Conservation (phyloP, 2,113 vertebrate genomes). For the Orientallactaga bullata region DNA sequence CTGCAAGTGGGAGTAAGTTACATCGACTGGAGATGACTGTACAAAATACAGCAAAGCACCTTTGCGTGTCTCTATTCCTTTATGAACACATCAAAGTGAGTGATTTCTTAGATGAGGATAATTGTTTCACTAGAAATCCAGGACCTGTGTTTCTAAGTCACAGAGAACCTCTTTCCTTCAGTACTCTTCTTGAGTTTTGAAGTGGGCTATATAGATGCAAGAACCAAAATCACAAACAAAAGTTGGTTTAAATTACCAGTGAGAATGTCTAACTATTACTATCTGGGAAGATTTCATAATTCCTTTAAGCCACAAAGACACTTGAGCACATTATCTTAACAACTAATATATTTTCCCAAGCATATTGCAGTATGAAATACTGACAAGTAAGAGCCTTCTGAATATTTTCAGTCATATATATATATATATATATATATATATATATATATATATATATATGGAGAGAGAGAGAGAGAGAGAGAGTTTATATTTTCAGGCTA, state of each 20-base stretch:
- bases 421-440: too few species aligned
- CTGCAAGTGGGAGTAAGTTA: conserved; percentile 6
- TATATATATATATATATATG: too few species aligned
- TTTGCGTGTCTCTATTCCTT: not conserved
- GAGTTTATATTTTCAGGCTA: too few species aligned
- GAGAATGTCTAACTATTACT: conserved; percentile 27
- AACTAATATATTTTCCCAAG: conserved; percentile 31
- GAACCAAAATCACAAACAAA: conserved; percentile 61
- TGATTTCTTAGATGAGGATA: not conserved
- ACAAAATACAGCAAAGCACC: conserved; percentile 20
- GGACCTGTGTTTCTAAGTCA: conserved; percentile 49
- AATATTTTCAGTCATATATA: conserved; percentile 26
- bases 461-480: too few species aligned
- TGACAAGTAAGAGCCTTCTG: not conserved
- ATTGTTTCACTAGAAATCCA: conserved; percentile 47
- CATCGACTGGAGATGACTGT: not conserved
- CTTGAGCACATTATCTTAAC: conserved; percentile 53
- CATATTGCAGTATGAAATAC: conserved; percentile 41
- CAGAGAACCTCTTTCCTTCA: conserved; percentile 15
- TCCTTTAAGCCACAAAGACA: conserved; percentile 50
- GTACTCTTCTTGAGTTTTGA: conserved; percentile 12
- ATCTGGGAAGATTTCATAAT: conserved; percentile 8
- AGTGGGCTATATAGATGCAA: conserved; percentile 30
- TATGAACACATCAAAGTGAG: conserved; percentile 31
- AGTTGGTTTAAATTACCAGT: conserved; percentile 47